Base-by-base conservation (phyloP, 2,113 vertebrate species). In the Campylomormyrus tamandua region DNA sequence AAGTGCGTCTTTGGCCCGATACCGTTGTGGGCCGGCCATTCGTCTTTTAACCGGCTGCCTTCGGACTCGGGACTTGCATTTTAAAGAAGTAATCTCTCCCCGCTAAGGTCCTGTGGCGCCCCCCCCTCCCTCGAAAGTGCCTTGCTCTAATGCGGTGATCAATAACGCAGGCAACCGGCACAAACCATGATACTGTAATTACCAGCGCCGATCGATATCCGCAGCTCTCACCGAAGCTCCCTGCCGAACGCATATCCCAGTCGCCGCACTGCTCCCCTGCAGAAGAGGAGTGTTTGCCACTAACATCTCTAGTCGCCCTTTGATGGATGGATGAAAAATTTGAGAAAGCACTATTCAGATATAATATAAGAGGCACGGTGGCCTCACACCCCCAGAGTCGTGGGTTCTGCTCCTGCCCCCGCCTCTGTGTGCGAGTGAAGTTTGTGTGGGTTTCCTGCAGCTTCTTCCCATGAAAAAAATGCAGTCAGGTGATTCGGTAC, bases 101-200 rank as follows among this genome's bases (percentile, higher is more conserved):
- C n/a, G 31, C 50, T 56, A 53, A 53, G 83, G 83, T 85, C 46
- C 46, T 9, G n/a, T 15, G 49, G 49, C 15, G 39, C 27, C 52
- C 13, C 86, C 49, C 50, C 39, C 13, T 1, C 31, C 17, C 35
- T 15, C 1, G 19, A 62, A 35, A 52, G 19, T 58, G 52, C 31
- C 87, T 62, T 21, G 13, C 58, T 88, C 42, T 35, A 88, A 88
- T 31, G n/a, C 87, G 11, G 87, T 45, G 87, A 88, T 88, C 87
- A 70, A 88, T 88, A 88, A 74, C 27, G 42, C 87, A 88, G 87
- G 56, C 42, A 88, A 74, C 62, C 58, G 24, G 62, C 87, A 70
- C 42, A 74, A 88, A 46, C 58, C 62, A 88, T 88, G 87, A 88
- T 88, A 74, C 62, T 88, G 87, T 88, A 88, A 88, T 88, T 88